Evolutionary conservation across 2,888 invertebrate genomes (phyloP).

Genomic region (Andrena camellia): DNA sequence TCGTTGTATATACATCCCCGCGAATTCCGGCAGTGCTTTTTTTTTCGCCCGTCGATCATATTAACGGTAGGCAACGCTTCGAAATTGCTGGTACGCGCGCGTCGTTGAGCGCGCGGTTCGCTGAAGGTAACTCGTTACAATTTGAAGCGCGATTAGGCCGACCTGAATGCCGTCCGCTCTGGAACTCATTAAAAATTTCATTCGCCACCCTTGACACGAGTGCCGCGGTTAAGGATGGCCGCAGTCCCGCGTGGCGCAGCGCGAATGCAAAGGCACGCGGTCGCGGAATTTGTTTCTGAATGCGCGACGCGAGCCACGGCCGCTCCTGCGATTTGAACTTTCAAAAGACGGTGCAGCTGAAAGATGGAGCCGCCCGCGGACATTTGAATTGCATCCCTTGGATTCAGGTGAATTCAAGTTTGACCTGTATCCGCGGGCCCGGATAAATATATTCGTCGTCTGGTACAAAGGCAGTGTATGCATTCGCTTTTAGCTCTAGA

Average conservation of each 20-base stretch:
- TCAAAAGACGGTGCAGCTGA: conserved; percentile 59
- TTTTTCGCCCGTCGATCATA: not conserved
- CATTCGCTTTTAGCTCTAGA: conserved; percentile 53
- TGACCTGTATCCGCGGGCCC: conserved; percentile 69
- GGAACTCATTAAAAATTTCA: conserved; percentile 56
- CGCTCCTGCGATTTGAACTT: conserved; percentile 27
- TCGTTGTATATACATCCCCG: conserved; percentile 4
- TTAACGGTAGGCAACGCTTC: not conserved
- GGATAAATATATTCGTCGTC: conserved; percentile 60
- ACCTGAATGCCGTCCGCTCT: conserved; percentile 28
- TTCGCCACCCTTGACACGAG: conserved; percentile 40
- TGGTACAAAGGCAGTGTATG: conserved; percentile 43
- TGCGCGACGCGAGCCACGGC: conserved; percentile 2
- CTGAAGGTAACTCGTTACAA: conserved; percentile 38
- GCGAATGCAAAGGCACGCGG: conserved; percentile 34
- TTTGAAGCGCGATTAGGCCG: conserved; percentile 37
- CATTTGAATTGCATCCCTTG: conserved; percentile 71
- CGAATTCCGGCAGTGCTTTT: not conserved
- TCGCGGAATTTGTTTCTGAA: conserved; percentile 53
- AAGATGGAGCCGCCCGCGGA: conserved; percentile 64
- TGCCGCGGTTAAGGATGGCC: conserved; percentile 46
- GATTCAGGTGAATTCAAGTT: conserved; percentile 69
- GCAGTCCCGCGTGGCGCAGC: conserved; percentile 4
- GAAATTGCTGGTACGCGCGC: not conserved
- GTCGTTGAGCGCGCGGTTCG: too few species aligned